Evolutionary conservation across 2,113 vertebrate species (phyloP).

Genomic region (Oreocharis arfaki): DNA sequence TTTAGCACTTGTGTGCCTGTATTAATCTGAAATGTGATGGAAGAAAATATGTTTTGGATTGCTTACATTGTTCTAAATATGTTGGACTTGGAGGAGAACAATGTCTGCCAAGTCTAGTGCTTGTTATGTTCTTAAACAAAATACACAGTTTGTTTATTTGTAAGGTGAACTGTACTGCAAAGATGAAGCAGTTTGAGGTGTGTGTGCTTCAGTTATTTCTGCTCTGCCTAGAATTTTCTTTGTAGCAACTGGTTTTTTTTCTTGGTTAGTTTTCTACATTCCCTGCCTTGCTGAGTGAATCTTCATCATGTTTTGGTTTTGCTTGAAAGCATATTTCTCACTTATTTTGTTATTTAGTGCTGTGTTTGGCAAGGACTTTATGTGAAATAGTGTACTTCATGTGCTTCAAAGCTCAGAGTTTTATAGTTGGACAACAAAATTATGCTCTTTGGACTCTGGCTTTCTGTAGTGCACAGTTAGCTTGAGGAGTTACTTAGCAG

Average conservation of each 20-base stretch:
- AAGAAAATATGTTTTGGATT: not conserved
- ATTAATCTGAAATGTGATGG: not conserved
- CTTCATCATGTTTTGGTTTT: not conserved
- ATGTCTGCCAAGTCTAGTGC: not conserved
- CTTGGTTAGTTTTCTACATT: not conserved
- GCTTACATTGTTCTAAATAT: not conserved
- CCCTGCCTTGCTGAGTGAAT: not conserved
- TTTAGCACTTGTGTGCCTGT: not conserved
- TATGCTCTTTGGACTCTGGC: not conserved
- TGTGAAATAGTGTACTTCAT: not conserved
- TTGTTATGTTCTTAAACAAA: not conserved
- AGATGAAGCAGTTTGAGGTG: not conserved
- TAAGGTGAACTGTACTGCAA: not conserved
- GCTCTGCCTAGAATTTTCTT: not conserved
- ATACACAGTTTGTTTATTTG: not conserved
- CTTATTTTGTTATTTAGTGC: slow-evolving; percentile 34
- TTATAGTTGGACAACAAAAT: slow-evolving; percentile 18
- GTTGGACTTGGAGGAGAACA: not conserved
- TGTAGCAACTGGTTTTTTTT: not conserved
- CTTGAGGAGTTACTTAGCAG: not conserved
- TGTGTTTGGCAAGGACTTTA: not conserved
- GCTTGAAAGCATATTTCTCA: slow-evolving; percentile 38
- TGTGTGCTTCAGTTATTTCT: not conserved
- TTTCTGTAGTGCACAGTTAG: not conserved
- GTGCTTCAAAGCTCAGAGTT: not conserved